Percentiles rank a stretch among this genome's conserved stretches.
These are phyloP conservation scores for Bergia puertoricense DNA, from an alignment of 92 coral and sea anemone species.

Conservation along the genomic window DNA sequence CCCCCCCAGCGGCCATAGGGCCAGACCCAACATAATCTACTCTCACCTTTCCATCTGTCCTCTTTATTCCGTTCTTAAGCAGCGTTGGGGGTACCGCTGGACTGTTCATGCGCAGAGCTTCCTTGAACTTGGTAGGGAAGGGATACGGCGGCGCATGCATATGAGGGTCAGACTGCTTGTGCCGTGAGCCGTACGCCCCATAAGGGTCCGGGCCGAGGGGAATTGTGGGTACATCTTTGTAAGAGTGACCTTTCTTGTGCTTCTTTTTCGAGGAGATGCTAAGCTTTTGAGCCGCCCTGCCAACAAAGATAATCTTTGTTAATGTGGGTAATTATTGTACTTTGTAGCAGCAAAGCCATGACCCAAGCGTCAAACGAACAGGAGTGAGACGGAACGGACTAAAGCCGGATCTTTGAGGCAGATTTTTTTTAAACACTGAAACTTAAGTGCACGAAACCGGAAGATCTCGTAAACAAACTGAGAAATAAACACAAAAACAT, in stretches of 20 bases:
- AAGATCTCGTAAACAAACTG: neutral
- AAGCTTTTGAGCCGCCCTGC: constrained; percentile 94
- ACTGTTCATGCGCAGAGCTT: constrained; percentile 78
- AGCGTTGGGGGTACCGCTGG: constrained; percentile 94
- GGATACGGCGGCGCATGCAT: constrained; percentile 85
- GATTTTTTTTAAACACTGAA: neutral
- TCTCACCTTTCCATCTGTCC: constrained; percentile 94
- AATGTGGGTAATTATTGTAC: neutral
- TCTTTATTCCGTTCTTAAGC: constrained; percentile 80
- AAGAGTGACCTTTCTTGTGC: constrained; percentile 70
- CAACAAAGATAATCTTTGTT: neutral
- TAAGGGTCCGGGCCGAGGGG: constrained; percentile 53
- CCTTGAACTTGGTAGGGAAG: constrained; percentile 90
- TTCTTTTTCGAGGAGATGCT: constrained; percentile 85
- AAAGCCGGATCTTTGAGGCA: no score
- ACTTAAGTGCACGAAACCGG: neutral
- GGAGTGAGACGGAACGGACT: no score
- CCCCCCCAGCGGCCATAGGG: no score
- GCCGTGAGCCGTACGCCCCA: constrained; percentile 43
- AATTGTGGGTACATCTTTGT: constrained; percentile 46
- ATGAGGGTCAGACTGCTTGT: constrained; percentile 66
- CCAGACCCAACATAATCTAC: neutral
- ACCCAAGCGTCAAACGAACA: neutral
- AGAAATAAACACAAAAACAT: neutral
- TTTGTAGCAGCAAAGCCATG: neutral